phyloP scores from a whole-genome alignment of 2,797 vertebrate species.

The Notoglanidium macrostoma region DNA sequence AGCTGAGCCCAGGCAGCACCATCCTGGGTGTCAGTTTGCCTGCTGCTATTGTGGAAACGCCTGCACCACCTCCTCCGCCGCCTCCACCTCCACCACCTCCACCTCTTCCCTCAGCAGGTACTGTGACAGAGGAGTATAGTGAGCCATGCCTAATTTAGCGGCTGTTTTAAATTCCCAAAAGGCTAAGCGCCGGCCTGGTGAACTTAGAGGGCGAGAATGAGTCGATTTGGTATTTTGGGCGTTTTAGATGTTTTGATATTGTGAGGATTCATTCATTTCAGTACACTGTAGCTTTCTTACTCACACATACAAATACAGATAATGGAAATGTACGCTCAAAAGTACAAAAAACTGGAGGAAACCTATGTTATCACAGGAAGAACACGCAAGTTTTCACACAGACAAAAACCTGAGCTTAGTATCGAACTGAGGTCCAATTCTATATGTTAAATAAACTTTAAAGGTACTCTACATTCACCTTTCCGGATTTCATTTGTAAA shows the following conservation, averaged over 20 bases:
- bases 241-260: not conserved
- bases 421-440: not conserved
- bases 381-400: not conserved
- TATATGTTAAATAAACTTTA: not conserved
- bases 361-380: not conserved
- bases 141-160: not conserved
- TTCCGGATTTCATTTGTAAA: not conserved
- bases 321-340: not conserved
- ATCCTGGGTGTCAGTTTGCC: slow-evolving; percentile 57
- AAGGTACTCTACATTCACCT: not conserved
- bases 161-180: not conserved
- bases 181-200: not conserved
- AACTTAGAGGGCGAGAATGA: no score
- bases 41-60: slow-evolving; percentile 71
- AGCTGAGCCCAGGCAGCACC: slow-evolving; percentile 62
- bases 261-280: no score
- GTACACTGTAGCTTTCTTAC: not conserved
- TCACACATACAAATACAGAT: not conserved
- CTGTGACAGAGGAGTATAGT: slow-evolving; percentile 36
- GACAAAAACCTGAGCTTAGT: not conserved
- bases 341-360: not conserved
- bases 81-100: slow-evolving; percentile 79
- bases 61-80: slow-evolving; percentile 80
- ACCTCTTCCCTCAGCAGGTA: slow-evolving; percentile 78
- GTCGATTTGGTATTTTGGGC: not conserved